Conservation (phyloP, 2,888 invertebrate species). For the Lamproptera curius region DNA sequence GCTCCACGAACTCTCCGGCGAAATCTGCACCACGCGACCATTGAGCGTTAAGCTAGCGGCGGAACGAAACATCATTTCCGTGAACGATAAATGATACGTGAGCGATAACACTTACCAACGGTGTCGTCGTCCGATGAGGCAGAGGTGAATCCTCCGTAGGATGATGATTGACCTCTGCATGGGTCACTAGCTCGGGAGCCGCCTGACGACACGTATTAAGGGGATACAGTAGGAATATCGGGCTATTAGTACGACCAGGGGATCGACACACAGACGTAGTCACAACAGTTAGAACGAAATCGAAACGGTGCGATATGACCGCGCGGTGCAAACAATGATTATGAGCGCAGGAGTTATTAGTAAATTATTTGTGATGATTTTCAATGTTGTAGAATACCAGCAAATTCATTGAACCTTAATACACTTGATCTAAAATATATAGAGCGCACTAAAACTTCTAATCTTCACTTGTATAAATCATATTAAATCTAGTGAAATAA, state of each 20-base stretch:
- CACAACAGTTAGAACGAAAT: slow-evolving; percentile 14
- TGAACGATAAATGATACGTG: too few relatives aligned
- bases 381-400: too few relatives aligned
- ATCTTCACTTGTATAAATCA: too few relatives aligned
- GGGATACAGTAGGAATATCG: slow-evolving; percentile 1
- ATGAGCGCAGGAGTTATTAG: background rate
- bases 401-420: too few relatives aligned
- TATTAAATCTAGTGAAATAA: too few relatives aligned
- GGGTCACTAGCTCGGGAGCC: slow-evolving; percentile 73
- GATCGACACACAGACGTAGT: slow-evolving; percentile 7
- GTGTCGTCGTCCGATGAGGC: slow-evolving; percentile 79
- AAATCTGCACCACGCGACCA: slow-evolving; percentile 49
- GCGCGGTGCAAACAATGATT: slow-evolving; percentile 3
- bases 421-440: too few relatives aligned
- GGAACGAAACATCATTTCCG: too few relatives aligned
- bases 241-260: background rate
- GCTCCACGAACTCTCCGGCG: slow-evolving; percentile 77
- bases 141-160: slow-evolving; percentile 78
- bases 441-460: too few relatives aligned
- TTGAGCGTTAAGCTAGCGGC: too few relatives aligned
- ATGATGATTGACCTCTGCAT: slow-evolving; percentile 78
- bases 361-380: too few relatives aligned
- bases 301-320: slow-evolving; percentile 4
- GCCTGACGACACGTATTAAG: slow-evolving; percentile 33
- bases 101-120: slow-evolving; percentile 53